These are phyloP conservation scores for Pseudococcus longispinus DNA, from an alignment of 2,888 invertebrate species.

Conservation along the genomic window DNA sequence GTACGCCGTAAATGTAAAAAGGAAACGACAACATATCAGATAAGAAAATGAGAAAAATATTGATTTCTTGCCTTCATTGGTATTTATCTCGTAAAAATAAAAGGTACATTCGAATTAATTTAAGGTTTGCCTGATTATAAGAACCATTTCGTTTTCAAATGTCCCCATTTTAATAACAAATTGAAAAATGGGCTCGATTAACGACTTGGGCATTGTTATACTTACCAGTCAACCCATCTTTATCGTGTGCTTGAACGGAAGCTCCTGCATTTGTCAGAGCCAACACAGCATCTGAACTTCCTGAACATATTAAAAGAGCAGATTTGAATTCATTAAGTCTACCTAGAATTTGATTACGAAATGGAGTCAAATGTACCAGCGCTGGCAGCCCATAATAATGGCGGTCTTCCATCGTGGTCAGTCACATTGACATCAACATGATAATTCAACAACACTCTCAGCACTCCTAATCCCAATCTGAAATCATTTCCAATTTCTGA, in stretches of 20 bases:
- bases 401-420: slow-evolving; percentile 92
- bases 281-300: slow-evolving; percentile 89
- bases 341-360: not conserved
- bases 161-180: not conserved
- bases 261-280: slow-evolving; percentile 88
- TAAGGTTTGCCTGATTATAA: not conserved
- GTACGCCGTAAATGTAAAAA: slow-evolving; percentile 7
- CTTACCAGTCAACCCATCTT: slow-evolving; percentile 83
- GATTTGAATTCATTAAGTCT: not conserved
- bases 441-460: slow-evolving; percentile 78
- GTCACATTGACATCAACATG: slow-evolving; percentile 83
- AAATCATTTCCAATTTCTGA: slow-evolving; percentile 69
- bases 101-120: not conserved
- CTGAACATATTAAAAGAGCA: slow-evolving; percentile 62
- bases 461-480: slow-evolving; percentile 74
- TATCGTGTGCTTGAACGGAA: slow-evolving; percentile 80
- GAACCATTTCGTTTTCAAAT: not conserved
- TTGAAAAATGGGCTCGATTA: not conserved
- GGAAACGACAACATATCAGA: not conserved
- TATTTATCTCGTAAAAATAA: not conserved
- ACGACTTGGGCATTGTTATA: not conserved
- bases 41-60: not conserved
- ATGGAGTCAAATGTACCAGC: slow-evolving; percentile 69
- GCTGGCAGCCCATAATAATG: slow-evolving; percentile 96
- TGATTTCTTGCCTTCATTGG: not conserved